These are phyloP conservation scores for Micronycteris hirsuta DNA, from an alignment of 2,113 vertebrate genomes.

Conservation along the genomic window DNA sequence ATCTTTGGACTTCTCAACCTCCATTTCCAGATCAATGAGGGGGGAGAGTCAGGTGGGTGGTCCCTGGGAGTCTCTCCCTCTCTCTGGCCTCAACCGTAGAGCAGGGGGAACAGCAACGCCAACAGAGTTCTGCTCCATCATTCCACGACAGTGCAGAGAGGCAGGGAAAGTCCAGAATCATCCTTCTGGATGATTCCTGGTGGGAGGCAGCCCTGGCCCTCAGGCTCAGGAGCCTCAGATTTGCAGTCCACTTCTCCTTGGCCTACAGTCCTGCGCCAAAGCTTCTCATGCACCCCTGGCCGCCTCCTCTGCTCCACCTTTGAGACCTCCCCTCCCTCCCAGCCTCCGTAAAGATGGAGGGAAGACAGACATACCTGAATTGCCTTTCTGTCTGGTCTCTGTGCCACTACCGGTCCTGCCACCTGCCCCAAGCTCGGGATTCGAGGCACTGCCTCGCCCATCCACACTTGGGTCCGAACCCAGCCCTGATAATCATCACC, in stretches of 20 bases:
- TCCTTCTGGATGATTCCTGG: neutral
- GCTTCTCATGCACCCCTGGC: fast-evolving
- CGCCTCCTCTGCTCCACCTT: neutral
- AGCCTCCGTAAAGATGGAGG: fast-evolving
- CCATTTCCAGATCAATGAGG: neutral
- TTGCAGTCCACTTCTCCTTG: neutral
- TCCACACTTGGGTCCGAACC: neutral
- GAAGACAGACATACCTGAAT: neutral
- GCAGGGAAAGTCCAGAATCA: neutral
- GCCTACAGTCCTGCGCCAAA: neutral
- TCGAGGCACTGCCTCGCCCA: neutral
- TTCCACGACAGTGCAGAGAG: fast-evolving
- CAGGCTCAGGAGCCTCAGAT: neutral
- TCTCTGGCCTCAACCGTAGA: neutral
- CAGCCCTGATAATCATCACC: neutral
- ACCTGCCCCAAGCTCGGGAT: too few relatives aligned
- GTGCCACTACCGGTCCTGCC: neutral
- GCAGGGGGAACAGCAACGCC: neutral
- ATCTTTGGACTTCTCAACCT: neutral
- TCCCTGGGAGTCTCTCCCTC: too few relatives aligned
- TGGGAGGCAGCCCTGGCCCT: neutral
- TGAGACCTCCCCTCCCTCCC: fast-evolving
- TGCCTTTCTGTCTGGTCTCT: too few relatives aligned
- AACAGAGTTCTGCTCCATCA: neutral
- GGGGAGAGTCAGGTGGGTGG: neutral